A percentile compares a stretch with the other conserved stretches of the same genome.
Evolutionary conservation across 1,140 invertebrate species (phyloP).

Genomic region (Mylabris phalerata): DNA sequence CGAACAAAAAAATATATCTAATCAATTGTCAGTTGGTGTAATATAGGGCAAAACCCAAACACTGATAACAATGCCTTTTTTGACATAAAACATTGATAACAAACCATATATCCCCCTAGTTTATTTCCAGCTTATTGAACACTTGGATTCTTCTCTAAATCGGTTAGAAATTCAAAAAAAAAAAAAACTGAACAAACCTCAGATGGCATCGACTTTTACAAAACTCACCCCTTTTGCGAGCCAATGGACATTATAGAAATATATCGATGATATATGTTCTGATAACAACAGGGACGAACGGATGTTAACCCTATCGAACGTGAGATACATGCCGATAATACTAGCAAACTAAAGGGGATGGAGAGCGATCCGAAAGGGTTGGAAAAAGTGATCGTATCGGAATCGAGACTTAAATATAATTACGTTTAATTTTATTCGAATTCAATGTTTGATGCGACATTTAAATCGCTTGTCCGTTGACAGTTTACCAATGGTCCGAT

Average conservation of each 20-base stretch:
- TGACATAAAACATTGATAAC: conserved; percentile 19
- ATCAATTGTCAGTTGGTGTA: not conserved
- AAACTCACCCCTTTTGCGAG: conserved; percentile 11
- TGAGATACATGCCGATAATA: conserved; percentile 14
- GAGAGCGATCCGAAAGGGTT: no score
- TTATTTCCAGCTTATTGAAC: conserved; percentile 19
- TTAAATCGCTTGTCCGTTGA: no score
- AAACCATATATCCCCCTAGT: conserved; percentile 13
- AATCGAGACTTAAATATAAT: not conserved
- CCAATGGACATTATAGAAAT: conserved; percentile 16
- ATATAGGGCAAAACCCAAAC: conserved; percentile 5
- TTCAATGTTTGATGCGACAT: no score
- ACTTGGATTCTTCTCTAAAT: conserved; percentile 18
- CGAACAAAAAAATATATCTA: no score
- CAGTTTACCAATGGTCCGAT: no score
- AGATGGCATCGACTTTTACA: conserved; percentile 14
- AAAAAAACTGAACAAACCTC: not conserved
- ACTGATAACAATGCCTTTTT: conserved; percentile 8
- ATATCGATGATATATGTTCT: conserved; percentile 13
- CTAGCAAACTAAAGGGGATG: not conserved
- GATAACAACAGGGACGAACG: conserved; percentile 4
- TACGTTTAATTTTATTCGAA: no score
- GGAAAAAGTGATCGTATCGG: not conserved
- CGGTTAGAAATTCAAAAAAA: not conserved
- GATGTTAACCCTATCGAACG: conserved; percentile 15